Conservation (phyloP, 2,888 invertebrate species). For the Leptopilina myrica region DNA sequence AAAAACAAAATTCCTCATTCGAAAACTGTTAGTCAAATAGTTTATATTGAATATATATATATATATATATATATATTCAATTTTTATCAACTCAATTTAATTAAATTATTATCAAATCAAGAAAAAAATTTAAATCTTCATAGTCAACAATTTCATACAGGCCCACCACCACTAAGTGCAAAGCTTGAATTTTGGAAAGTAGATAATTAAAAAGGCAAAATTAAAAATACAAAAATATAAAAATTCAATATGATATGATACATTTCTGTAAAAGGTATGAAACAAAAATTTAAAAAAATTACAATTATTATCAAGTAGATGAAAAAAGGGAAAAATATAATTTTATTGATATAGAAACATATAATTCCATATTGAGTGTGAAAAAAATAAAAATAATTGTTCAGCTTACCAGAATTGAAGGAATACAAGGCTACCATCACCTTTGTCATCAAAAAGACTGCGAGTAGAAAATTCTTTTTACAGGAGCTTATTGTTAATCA, state of each 20-base stretch:
- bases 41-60: too few species aligned
- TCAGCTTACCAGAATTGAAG: constrained; percentile 70
- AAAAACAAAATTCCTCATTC: background rate
- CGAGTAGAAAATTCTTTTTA: constrained; percentile 58
- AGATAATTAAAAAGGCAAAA: constrained; percentile 21
- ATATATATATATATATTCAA: too few species aligned
- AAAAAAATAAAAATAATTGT: constrained; percentile 56
- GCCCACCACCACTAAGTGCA: constrained; percentile 55
- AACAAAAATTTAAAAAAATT: constrained; percentile 43
- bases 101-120: background rate
- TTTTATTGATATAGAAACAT: constrained; percentile 59
- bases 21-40: background rate
- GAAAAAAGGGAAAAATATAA: constrained; percentile 64
- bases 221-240: constrained; percentile 31
- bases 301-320: constrained; percentile 47
- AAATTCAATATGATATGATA: constrained; percentile 44
- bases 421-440: constrained; percentile 72
- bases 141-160: constrained; percentile 44
- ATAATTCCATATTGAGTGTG: constrained; percentile 52
- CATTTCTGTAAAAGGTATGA: constrained; percentile 47
- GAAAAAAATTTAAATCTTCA: background rate
- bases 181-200: constrained; percentile 47
- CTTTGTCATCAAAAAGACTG: constrained; percentile 69
- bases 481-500: constrained; percentile 71
- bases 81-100: background rate